Conservation (phyloP, 2,113 vertebrate genomes). For the Alouatta palliata region DNA sequence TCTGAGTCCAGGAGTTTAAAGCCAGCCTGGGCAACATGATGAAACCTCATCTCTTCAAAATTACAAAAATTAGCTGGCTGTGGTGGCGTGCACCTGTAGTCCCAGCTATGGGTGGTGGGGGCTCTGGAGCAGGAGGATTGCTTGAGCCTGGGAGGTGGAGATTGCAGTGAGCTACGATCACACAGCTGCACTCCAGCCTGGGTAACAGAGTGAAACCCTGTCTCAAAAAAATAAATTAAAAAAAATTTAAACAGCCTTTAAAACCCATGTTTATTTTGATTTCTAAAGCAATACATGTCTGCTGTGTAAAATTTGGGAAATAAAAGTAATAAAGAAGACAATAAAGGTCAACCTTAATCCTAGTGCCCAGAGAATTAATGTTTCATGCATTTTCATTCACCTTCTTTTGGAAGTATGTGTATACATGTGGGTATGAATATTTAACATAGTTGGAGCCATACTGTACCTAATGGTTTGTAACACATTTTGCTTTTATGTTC, state of each 20-base stretch:
- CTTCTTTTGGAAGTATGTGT: neutral
- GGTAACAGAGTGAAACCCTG: no score
- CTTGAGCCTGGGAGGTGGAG: neutral
- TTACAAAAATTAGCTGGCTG: no score
- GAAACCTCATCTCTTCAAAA: no score
- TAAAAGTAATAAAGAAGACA: neutral
- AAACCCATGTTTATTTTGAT: neutral
- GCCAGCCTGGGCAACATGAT: neutral
- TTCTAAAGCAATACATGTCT: conserved; percentile 1
- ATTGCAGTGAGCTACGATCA: neutral
- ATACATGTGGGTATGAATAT: neutral
- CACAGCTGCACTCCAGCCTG: neutral
- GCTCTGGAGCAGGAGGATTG: neutral
- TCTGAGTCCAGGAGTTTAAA: neutral
- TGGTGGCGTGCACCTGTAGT: neutral
- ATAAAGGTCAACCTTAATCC: neutral
- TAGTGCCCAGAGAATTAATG: neutral
- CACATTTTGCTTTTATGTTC: neutral
- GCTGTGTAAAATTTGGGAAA: neutral
- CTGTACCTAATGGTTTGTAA: neutral
- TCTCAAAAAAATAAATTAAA: neutral
- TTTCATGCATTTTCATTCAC: neutral
- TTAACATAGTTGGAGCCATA: neutral
- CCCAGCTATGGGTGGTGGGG: neutral
- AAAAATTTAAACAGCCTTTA: neutral